phyloP scores from a whole-genome alignment of 2,113 vertebrate species.

The Paedocypris sp. region DNA sequence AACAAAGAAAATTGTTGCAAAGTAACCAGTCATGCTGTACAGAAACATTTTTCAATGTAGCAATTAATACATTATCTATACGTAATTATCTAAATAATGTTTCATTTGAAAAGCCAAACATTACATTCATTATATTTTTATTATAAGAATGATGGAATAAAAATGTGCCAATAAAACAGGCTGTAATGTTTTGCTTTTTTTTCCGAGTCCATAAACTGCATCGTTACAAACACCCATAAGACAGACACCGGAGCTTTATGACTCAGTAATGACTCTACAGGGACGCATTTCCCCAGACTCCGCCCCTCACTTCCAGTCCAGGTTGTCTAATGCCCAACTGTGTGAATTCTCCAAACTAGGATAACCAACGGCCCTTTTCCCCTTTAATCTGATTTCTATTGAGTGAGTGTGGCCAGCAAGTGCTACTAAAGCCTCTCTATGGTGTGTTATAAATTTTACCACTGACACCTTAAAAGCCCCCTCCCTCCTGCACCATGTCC shows the following conservation, averaged over 20 bases:
- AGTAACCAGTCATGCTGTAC: too few species aligned
- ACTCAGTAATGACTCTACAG: constrained; percentile 18
- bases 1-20: too few species aligned
- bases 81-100: too few species aligned
- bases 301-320: constrained; percentile 10
- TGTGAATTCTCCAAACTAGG: background rate
- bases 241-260: constrained; percentile 22
- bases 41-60: too few species aligned
- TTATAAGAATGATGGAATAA: too few species aligned
- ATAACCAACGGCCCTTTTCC: constrained; percentile 4
- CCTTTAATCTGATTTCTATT: constrained; percentile 13
- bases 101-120: too few species aligned
- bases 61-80: too few species aligned
- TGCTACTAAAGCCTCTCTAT: constrained; percentile 17
- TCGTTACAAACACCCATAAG: background rate
- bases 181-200: background rate
- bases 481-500: background rate
- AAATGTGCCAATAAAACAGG: too few species aligned
- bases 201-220: background rate
- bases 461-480: constrained; percentile 29
- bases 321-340: constrained; percentile 12
- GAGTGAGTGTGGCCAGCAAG: constrained; percentile 9
- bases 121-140: too few species aligned
- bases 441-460: constrained; percentile 28
- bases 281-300: constrained; percentile 4